phyloP scores from a whole-genome alignment of 1,140 invertebrate species.

The Drosophila bocqueti region DNA sequence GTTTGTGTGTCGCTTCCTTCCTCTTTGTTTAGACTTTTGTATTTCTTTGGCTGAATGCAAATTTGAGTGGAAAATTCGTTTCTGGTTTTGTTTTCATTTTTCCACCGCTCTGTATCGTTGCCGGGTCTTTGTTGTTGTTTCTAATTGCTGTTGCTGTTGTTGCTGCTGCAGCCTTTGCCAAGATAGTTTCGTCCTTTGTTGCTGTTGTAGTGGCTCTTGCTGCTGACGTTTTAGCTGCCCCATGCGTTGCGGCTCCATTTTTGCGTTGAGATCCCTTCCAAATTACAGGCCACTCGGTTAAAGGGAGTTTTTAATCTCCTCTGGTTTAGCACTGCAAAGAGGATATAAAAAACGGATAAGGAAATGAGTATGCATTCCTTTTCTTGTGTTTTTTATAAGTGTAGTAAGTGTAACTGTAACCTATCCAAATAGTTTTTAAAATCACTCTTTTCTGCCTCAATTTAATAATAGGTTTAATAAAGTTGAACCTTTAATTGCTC shows the following conservation, averaged over 20 bases:
- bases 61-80: conserved; percentile 58
- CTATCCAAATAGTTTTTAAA: background rate
- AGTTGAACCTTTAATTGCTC: background rate
- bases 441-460: background rate
- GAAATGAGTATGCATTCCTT: background rate
- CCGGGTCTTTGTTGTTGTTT: conserved; percentile 38
- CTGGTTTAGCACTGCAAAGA: conserved; percentile 46
- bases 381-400: background rate
- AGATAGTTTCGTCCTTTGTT: conserved; percentile 27
- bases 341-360: background rate
- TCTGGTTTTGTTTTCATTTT: conserved; percentile 69
- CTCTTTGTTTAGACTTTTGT: conserved; percentile 53
- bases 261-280: conserved; percentile 34
- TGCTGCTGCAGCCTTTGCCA: conserved; percentile 26
- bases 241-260: conserved; percentile 54
- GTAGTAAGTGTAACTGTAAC: background rate
- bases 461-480: background rate
- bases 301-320: conserved; percentile 14
- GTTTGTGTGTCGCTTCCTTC: conserved; percentile 36
- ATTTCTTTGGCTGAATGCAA: conserved; percentile 53
- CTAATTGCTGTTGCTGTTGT: conserved; percentile 38
- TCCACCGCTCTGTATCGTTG: conserved; percentile 54
- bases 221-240: conserved; percentile 18
- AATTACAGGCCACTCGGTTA: conserved; percentile 35
- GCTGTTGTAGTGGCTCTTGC: conserved; percentile 19